These are phyloP conservation scores for Cephus pulcher DNA, from an alignment of 2,888 invertebrate genomes.

Conservation along the genomic window DNA sequence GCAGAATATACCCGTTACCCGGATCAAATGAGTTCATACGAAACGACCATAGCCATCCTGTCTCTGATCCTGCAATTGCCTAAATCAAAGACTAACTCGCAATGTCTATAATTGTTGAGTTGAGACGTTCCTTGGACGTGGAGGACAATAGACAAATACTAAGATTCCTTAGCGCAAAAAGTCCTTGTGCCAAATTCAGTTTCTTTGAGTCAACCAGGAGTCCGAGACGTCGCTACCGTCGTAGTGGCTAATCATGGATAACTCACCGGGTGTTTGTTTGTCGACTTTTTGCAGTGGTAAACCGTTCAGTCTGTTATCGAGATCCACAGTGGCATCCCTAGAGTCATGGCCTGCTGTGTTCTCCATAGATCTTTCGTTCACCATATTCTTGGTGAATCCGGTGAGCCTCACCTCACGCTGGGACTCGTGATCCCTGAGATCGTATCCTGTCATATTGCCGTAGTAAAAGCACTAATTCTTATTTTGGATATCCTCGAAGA, in stretches of 20 bases:
- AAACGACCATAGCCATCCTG: not conserved
- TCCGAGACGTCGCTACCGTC: conserved; percentile 4
- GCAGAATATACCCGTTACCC: not conserved
- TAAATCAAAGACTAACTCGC: not conserved
- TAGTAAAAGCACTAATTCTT: not conserved
- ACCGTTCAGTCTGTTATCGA: conserved; percentile 10
- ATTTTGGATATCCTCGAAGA: not conserved
- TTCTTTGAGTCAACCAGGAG: conserved; percentile 9
- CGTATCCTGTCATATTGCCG: conserved; percentile 52
- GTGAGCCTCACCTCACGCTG: conserved; percentile 54
- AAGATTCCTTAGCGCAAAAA: not conserved
- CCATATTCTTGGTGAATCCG: conserved; percentile 43
- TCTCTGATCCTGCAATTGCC: not conserved
- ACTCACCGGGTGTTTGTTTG: conserved; percentile 41
- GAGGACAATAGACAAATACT: not conserved
- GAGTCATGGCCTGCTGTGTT: not conserved
- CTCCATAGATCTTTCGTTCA: not conserved
- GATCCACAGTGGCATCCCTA: not conserved
- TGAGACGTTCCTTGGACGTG: not conserved
- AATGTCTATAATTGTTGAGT: not conserved
- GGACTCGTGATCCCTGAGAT: conserved; percentile 51
- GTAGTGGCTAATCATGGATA: not conserved
- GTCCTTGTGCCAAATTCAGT: conserved; percentile 1
- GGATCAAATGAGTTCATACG: not conserved
- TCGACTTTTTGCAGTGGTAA: conserved; percentile 26